Evolutionary conservation across 2,888 invertebrate species (phyloP), one percentile per base, ranked within the genome.

Genomic region (Steinernema hermaphroditum): DNA sequence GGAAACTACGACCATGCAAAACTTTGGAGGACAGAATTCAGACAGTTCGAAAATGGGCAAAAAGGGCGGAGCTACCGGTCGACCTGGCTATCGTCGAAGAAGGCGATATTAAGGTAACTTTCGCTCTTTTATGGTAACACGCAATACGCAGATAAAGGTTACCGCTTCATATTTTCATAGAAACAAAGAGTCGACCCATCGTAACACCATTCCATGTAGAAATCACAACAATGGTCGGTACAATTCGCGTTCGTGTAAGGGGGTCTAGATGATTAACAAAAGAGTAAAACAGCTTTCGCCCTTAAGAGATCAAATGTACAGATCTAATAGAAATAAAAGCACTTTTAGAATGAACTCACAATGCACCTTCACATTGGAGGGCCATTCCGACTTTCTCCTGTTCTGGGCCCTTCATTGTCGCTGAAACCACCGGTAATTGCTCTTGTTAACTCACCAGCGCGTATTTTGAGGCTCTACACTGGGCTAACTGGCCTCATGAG

Each of bases 401-500:
- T 32, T 16, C 16, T 62, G 32, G 62, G 62, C 22, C 62, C 62
- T 16, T 62, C 62, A 6, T 4, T 62, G 24, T 24, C 34, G 32
- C 62, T 62, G 2, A 62, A 62, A 19, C 62, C 62, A 29, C 62
- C 62, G 32, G 62, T 62, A 32, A 62, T 22, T 12, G 37, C 37
- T 12, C 12, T 37, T 8, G 12, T 37, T 37, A n/a, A 8, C 27
- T 9, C 2, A 2, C 1, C 1, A 29, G 32, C 32, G 2, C 16
- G 12, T 12, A 29, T 8, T 6, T 62, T 16, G 16, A 27, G 14
- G 8, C 32, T 74, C 19, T 14, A 78, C 81, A 81, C 37, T 81
- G 81, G 81, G 79, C 77, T 16, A 73, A 77, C 54, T 79, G 70
- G 44, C 80, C 80, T 2, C 74, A 81, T 29, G 81, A 82, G 12